A percentile compares a stretch with the other conserved stretches of the same genome.
phyloP scores from a whole-genome alignment of 2,888 invertebrate species.

The Chelonus formosanus region DNA sequence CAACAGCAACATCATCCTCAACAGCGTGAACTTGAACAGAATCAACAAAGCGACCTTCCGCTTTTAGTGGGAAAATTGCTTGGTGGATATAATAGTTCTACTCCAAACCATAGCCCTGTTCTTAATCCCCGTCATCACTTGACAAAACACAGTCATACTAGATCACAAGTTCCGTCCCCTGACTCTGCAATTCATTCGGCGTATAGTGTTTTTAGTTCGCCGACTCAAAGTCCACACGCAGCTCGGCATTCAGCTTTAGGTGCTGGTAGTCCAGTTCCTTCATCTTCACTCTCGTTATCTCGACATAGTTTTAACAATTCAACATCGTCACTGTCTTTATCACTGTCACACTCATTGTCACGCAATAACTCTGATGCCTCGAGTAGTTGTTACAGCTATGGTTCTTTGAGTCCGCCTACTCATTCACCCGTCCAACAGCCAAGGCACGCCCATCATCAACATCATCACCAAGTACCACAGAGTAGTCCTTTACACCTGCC shows the following conservation, averaged over 20 bases:
- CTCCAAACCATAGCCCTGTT: slow-evolving; percentile 74
- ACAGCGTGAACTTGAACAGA: slow-evolving; percentile 55
- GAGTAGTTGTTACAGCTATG: slow-evolving; percentile 88
- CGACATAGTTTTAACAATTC: slow-evolving; percentile 64
- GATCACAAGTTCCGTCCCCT: slow-evolving; percentile 75
- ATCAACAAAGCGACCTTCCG: slow-evolving; percentile 65
- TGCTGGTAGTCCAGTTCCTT: slow-evolving; percentile 62
- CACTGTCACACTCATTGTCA: slow-evolving; percentile 82
- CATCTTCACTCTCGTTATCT: slow-evolving; percentile 61
- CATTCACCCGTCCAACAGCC: slow-evolving; percentile 83
- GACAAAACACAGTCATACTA: slow-evolving; percentile 62
- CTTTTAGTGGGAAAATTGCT: slow-evolving; percentile 71
- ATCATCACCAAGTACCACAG: slow-evolving; percentile 67
- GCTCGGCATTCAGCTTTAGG: slow-evolving; percentile 77
- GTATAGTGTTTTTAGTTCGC: slow-evolving; percentile 83
- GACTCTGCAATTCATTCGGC: slow-evolving; percentile 91
- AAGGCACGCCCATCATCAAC: slow-evolving; percentile 63
- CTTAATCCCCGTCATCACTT: slow-evolving; percentile 64
- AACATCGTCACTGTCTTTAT: slow-evolving; percentile 65
- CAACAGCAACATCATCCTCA: slow-evolving; percentile 44
- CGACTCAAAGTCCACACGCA: slow-evolving; percentile 86
- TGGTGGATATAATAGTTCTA: slow-evolving; percentile 72
- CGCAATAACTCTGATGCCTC: slow-evolving; percentile 92
- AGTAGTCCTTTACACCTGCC: slow-evolving; percentile 67
- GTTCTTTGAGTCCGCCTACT: slow-evolving; percentile 72